Percentiles rank a stretch among this genome's conserved stretches.
Evolutionary conservation across 2,113 vertebrate species (phyloP).

Genomic region (Siniperca knerii): DNA sequence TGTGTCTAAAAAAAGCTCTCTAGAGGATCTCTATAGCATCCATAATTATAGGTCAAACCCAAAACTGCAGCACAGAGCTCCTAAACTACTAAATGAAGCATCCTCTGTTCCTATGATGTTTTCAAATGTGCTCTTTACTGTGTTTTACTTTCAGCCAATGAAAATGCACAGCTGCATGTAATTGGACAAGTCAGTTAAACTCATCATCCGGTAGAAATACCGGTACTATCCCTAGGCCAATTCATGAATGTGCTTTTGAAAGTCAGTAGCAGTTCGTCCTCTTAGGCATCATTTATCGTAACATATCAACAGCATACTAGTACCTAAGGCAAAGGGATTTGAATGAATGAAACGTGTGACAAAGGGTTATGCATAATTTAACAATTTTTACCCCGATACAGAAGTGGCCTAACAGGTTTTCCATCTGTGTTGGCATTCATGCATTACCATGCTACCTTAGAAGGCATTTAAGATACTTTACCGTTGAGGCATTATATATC

Average conservation of each 20-base stretch:
- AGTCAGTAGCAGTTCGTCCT: neutral
- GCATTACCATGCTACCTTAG: conserved; percentile 37
- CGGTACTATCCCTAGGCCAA: neutral
- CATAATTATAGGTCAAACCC: neutral
- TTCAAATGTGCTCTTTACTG: conserved; percentile 5
- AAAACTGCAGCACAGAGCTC: neutral
- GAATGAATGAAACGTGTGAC: conserved; percentile 25
- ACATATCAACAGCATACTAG: conserved; percentile 17
- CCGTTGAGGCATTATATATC: conserved; percentile 55
- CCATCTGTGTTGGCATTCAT: conserved; percentile 34
- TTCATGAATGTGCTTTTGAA: neutral
- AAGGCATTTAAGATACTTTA: conserved; percentile 51
- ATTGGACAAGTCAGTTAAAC: conserved; percentile 24
- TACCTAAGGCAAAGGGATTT: conserved; percentile 4
- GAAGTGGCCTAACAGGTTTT: conserved; percentile 34
- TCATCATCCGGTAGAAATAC: neutral
- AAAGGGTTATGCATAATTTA: conserved; percentile 51
- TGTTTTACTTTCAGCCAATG: conserved; percentile 4
- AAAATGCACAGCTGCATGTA: conserved; percentile 1
- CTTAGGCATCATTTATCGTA: conserved; percentile 1
- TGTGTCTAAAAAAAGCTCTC: neutral
- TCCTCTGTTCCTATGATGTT: neutral
- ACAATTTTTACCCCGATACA: conserved; percentile 1
- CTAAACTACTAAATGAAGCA: neutral
- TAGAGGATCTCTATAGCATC: neutral